Base-by-base conservation (phyloP, 2,797 vertebrate species). In the Sardinella longiceps region DNA sequence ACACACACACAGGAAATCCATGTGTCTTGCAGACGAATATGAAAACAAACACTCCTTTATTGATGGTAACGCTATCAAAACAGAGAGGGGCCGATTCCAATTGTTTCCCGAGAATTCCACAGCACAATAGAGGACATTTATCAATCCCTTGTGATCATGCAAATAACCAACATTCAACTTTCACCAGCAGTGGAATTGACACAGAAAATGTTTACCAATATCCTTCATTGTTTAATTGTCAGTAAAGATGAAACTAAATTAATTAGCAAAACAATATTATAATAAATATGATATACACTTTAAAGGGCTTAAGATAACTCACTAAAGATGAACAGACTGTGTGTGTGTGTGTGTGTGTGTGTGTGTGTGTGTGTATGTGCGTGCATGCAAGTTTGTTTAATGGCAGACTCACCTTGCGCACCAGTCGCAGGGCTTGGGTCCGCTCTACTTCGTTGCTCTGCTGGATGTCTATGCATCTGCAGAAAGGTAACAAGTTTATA, bases 361-460 rank as follows among this genome's bases (percentile, higher is more conserved):
- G 66, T 20, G 30, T 74, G 63, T 33, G 12, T 63, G 58, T 60
- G 58, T 60, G 23, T 25, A 23, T 58, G 56, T 60, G 58, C 10
- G 45, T 46, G 45, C n/a, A n/a, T n/a, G n/a, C n/a, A n/a, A n/a
- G n/a, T n/a, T n/a, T n/a, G n/a, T 43, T 66, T 15, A 58, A 43
- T 77, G 1, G 33, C 70, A n/a, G 70, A 14, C 88, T 93, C 95
- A 99, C 98, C 97, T 99, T 99, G 95, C 98, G 95, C 90, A 99
- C 98, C 85, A 99, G 95, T 91, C 98, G 95, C 92, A 99, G 97
- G 88, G 98, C 98, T 92, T 99, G 98, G 86, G 98, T 99, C 91
- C 98, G 95, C 92, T 99, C 98, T 84, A 98, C 98, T 95, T 99
- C 98, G 80, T 99, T 99, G 94, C 98, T 99, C 93, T 99, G 98